These are phyloP conservation scores for Drosophila lacteicornis DNA, from an alignment of 1,140 invertebrate species.

Conservation along the genomic window DNA sequence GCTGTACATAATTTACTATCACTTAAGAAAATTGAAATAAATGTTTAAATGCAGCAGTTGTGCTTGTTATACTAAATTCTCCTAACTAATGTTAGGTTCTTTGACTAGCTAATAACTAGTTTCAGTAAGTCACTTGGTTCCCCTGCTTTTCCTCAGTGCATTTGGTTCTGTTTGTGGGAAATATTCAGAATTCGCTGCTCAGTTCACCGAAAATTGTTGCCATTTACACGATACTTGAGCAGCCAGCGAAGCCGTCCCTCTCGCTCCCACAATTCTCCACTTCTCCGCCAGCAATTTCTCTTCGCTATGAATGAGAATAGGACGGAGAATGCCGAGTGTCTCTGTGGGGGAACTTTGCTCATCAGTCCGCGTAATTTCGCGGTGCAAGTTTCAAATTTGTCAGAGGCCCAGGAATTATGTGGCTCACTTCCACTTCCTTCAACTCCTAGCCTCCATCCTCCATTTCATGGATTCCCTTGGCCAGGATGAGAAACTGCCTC, in stretches of 20 bases:
- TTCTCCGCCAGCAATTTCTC: slow-evolving; percentile 41
- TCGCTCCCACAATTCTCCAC: slow-evolving; percentile 1
- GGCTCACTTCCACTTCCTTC: slow-evolving; percentile 7
- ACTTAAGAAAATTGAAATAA: no score
- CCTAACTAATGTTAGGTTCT: no score
- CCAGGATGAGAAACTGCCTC: slow-evolving; percentile 36
- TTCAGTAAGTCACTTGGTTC: not conserved
- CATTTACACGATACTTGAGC: slow-evolving; percentile 67
- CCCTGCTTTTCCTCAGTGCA: slow-evolving; percentile 1
- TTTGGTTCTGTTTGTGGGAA: not conserved
- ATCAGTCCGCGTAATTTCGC: slow-evolving; percentile 71
- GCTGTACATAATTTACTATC: no score
- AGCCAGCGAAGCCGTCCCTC: slow-evolving; percentile 6
- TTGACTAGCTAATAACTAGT: no score
- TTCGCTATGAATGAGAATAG: slow-evolving; percentile 36
- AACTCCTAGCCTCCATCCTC: not conserved
- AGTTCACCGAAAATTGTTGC: slow-evolving; percentile 50
- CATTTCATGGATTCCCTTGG: not conserved
- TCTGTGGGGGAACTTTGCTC: slow-evolving; percentile 62
- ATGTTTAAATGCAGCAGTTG: no score
- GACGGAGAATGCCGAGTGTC: slow-evolving; percentile 35
- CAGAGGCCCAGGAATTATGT: slow-evolving; percentile 58
- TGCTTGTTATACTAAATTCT: no score
- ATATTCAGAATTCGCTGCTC: slow-evolving; percentile 36
- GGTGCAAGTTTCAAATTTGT: slow-evolving; percentile 72